phyloP scores from a whole-genome alignment of 2,888 invertebrate species.

The Temnothorax unifasciatus region DNA sequence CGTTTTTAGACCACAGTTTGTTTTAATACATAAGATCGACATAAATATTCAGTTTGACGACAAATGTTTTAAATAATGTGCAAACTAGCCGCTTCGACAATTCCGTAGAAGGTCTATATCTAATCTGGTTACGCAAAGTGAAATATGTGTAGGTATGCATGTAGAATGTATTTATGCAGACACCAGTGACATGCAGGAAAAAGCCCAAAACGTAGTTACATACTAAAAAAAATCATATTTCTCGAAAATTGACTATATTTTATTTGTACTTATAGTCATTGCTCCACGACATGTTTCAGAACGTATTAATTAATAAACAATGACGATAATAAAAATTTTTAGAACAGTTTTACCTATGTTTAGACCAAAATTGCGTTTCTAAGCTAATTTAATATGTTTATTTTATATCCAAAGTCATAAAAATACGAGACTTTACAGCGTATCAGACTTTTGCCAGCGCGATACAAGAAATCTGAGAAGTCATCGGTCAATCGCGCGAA shows the following conservation, averaged over 20 bases:
- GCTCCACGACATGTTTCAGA: background rate
- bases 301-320: background rate
- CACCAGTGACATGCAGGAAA: background rate
- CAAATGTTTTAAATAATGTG: conserved; percentile 26
- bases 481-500: conserved; percentile 28
- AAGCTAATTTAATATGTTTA: background rate
- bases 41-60: conserved; percentile 10
- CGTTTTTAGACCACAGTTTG: background rate
- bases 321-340: background rate
- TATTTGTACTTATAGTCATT: background rate
- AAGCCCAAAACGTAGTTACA: background rate
- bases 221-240: conserved; percentile 4
- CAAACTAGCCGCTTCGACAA: conserved; percentile 8
- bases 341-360: background rate
- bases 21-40: conserved; percentile 5
- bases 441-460: conserved; percentile 31
- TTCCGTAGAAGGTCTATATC: conserved; percentile 30
- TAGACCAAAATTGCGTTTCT: background rate
- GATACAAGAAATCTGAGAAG: conserved; percentile 9
- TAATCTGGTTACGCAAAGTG: conserved; percentile 44
- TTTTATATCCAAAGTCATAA: background rate
- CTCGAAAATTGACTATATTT: background rate
- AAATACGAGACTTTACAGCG: background rate
- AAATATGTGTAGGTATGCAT: conserved; percentile 11
- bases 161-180: conserved; percentile 30